A percentile compares a stretch with the other conserved stretches of the same genome.
Evolutionary conservation across 2,888 invertebrate species (phyloP).

Genomic region (Prosapia bicincta): DNA sequence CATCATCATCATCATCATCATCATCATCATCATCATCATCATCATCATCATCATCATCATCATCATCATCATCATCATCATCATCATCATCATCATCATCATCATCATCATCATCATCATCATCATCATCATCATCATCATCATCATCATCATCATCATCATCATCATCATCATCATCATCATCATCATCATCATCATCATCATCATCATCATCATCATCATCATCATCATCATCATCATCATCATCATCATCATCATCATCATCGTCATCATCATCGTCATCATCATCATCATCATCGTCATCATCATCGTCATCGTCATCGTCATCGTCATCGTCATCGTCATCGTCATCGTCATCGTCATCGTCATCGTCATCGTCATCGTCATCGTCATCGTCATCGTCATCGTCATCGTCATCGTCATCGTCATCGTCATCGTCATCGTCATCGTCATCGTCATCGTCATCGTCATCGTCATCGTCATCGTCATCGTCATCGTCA

Average conservation of each 20-base stretch:
- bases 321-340: not conserved
- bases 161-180: not conserved
- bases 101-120: not conserved
- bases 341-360: not conserved
- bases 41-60: not conserved
- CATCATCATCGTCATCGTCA: not conserved
- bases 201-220: not conserved
- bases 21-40: not conserved
- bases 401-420: not conserved
- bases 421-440: not conserved
- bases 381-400: not conserved
- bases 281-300: not conserved
- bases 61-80: not conserved
- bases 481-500: not conserved
- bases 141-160: not conserved
- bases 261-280: not conserved
- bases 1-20: not conserved
- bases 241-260: not conserved
- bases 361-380: not conserved
- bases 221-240: not conserved
- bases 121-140: not conserved
- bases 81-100: not conserved
- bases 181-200: not conserved
- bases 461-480: not conserved
- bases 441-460: not conserved